Base-by-base conservation (phyloP, 2,113 vertebrate species). In the Phocoena phocoena region DNA sequence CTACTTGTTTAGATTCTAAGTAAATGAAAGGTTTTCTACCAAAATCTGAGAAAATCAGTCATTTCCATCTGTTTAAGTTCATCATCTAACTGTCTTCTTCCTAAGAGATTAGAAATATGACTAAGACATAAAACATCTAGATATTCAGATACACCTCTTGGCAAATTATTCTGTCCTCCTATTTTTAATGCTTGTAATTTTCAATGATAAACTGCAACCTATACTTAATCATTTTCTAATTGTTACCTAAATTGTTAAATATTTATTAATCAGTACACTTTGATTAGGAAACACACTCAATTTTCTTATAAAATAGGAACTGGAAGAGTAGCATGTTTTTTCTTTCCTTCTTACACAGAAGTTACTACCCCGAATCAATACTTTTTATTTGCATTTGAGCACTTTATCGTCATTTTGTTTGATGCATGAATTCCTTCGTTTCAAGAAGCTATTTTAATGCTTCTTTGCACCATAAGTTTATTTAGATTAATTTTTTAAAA, bases 401-500 rank as follows among this genome's bases (percentile, higher is more conserved):
- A 63, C 28, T 20, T 33, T n/a, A 74, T 91, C 55, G 33, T 62
- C 31, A 33, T 93, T 47, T 70, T 83, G 38, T 74, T 33, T 68
- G 47, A 84, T 38, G 70, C 58, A 71, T 74, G 18, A 90, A 50
- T 92, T 93, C 53, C 62, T 82, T 91, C 63, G 41, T 74, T 92
- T 82, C 7, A 74, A 74, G 65, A 55, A 96, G 50, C 28, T 92
- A 86, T 95, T 87, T 93, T 50, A 92, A 63, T 11, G 20, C 31
- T 58, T 95, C 86, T 84, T 80, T 84, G 76, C 58, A 90, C 53
- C 80, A 47, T 83, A 80, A 85, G 55, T 93, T 92, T 95, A 93
- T 93, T 95, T 88, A 80, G 68, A 94, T 84, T 83, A 94, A 92
- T 47, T 53, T 95, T 79, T 74, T 85, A 23, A 0, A 95, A 87